A percentile compares a stretch with the other conserved stretches of the same genome.
Conservation (phyloP, 2,888 invertebrate species). For the Nineta flava region DNA sequence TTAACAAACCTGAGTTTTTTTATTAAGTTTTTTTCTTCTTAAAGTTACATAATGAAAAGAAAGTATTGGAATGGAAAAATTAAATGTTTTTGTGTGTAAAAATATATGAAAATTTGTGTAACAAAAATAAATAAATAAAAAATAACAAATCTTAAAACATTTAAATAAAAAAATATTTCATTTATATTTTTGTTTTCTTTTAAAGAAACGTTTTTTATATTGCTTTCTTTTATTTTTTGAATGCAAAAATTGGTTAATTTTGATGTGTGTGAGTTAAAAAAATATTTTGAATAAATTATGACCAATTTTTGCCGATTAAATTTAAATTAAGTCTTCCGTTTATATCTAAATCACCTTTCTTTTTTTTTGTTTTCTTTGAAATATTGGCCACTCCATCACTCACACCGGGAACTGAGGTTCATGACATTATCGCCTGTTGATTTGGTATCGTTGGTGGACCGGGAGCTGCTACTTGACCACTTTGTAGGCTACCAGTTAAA, state of each 20-base stretch:
- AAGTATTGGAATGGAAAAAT: too few species aligned
- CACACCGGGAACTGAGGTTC: slow-evolving; percentile 16
- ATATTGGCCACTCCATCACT: not conserved
- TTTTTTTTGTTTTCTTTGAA: not conserved
- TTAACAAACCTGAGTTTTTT: too few species aligned
- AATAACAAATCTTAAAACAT: not conserved
- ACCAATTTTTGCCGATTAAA: slow-evolving; percentile 2
- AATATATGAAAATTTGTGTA: not conserved
- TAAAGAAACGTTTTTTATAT: not conserved
- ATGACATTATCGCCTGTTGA: slow-evolving; percentile 34
- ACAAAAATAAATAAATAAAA: not conserved
- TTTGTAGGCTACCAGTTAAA: slow-evolving; percentile 15
- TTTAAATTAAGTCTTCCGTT: not conserved
- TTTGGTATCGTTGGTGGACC: slow-evolving; percentile 20
- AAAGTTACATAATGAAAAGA: too few species aligned
- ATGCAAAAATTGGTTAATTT: not conserved
- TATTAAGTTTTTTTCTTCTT: too few species aligned
- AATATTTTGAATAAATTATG: not conserved
- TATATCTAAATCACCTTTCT: too few species aligned
- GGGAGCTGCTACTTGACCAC: slow-evolving; percentile 25
- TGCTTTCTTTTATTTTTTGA: not conserved
- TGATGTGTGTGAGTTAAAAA: not conserved
- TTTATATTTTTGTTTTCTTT: not conserved
- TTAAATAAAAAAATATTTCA: not conserved
- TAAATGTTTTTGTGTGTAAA: too few species aligned